Conservation (phyloP, 2,888 invertebrate species). For the Callyntrura guangdongensis region DNA sequence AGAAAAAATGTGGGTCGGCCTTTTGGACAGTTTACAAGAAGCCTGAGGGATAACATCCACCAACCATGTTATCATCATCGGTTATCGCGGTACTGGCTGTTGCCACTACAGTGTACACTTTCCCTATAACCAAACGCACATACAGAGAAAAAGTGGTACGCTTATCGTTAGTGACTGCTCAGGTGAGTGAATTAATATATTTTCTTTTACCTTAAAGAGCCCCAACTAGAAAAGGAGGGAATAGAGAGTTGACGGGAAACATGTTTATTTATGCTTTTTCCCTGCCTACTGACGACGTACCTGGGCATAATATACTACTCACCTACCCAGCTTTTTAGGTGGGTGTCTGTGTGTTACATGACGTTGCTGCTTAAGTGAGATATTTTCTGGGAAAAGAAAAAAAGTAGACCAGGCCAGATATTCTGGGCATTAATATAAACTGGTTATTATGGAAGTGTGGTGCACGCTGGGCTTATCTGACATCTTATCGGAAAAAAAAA, state of each 20-base stretch:
- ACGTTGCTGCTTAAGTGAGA: not conserved
- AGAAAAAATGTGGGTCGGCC: constrained; percentile 75
- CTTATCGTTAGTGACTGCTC: not conserved
- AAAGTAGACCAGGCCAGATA: not conserved
- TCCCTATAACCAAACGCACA: not conserved
- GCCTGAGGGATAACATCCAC: constrained; percentile 62
- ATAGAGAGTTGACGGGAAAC: not conserved
- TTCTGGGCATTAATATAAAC: constrained; percentile 3
- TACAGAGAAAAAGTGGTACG: not conserved
- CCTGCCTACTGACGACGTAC: not conserved
- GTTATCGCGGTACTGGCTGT: constrained; percentile 13
- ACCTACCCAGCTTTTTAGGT: not conserved
- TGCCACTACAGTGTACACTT: not conserved
- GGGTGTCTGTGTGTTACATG: not conserved
- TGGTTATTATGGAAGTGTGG: not conserved
- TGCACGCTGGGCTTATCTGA: constrained; percentile 49
- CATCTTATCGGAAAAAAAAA: constrained; percentile 61
- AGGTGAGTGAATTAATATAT: constrained; percentile 32
- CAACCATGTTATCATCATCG: constrained; percentile 52
- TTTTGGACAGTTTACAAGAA: constrained; percentile 75
- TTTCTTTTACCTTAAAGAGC: constrained; percentile 25
- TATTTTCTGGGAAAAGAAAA: not conserved
- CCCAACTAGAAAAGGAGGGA: not conserved
- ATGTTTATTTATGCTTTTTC: constrained; percentile 26
- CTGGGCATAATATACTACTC: not conserved